Base-by-base conservation (phyloP, 2,888 invertebrate genomes). In the Oasisia sp. region DNA sequence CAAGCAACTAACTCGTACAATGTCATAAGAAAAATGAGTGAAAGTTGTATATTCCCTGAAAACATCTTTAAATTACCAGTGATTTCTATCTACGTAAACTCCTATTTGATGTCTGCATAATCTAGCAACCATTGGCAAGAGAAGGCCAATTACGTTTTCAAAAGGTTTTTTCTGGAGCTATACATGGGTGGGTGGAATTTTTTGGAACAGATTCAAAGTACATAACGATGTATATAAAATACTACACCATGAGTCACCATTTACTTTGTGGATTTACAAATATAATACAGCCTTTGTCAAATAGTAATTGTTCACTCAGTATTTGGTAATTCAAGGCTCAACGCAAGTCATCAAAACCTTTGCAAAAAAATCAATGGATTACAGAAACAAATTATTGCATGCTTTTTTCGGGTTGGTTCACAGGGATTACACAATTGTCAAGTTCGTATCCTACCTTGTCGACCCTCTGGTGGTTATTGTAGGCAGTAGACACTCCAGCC, bases 401-500 rank as follows among this genome's bases (percentile, higher is more conserved):
- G 19, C 27, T 19, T n/a, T n/a, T 7, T 74, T 74, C 74, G 27
- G 27, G 27, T 0, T 19, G 27, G n/a, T 74, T 7, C 74, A 74
- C 27, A 2, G 27, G 19, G 50, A 12, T 9, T 2, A 11, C 12
- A 74, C 74, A 74, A 7, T 27, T 4, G 27, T 74, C 74, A 74
- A 2, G 27, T 74, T 74, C 7, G 74, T 74, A 19, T 27, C 74
- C 74, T 74, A 74, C 74, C 74, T 74, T 74, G 74, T 74, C 74
- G 74, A 27, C 74, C 19, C 58, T 89, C 91, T 94, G 94, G 91
- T 95, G 93, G 7, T 94, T 94, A 92, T 95, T 95, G 94, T 95
- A 96, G 45, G 96, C 96, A 91, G 94, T 94, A 32, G 95, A 94
- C 32, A 96, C 96, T 92, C 95, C 95, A 32, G 94, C 97, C 96